These are phyloP conservation scores for Drosophila kikkawai DNA, from an alignment of 1,140 invertebrate genomes.

Conservation along the genomic window DNA sequence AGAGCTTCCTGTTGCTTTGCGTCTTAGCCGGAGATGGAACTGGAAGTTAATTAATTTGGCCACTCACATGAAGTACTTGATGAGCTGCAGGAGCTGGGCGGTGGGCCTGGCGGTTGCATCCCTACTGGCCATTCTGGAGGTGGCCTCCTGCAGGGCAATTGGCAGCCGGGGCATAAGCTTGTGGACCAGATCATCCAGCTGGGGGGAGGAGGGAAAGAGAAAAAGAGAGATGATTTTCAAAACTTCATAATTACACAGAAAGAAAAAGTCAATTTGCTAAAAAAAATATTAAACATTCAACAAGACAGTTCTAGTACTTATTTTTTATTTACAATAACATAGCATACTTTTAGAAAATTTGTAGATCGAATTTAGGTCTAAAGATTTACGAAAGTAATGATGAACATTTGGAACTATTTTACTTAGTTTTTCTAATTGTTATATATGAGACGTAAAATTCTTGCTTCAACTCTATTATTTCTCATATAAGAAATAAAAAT, in stretches of 20 bases:
- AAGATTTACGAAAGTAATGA: too few species aligned
- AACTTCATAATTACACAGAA: slow-evolving; percentile 17
- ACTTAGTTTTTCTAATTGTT: not conserved
- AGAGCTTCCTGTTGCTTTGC: slow-evolving; percentile 40
- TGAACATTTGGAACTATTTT: not conserved
- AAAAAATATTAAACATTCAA: not conserved
- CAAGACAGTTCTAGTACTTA: not conserved
- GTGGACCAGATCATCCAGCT: slow-evolving; percentile 93
- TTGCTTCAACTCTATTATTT: not conserved
- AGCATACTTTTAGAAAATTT: too few species aligned
- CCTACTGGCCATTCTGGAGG: slow-evolving; percentile 92
- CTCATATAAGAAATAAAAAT: too few species aligned
- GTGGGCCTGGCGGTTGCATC: slow-evolving; percentile 93
- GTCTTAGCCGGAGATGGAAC: slow-evolving; percentile 22
- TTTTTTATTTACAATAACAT: not conserved
- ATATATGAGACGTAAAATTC: not conserved
- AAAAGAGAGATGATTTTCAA: not conserved
- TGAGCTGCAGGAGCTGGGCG: slow-evolving; percentile 93
- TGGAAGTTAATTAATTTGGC: slow-evolving; percentile 76
- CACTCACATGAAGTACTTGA: slow-evolving; percentile 94
- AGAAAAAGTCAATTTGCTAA: not conserved
- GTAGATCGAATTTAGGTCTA: not conserved
- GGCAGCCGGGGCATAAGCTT: slow-evolving; percentile 92
- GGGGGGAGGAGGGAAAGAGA: slow-evolving; percentile 31
- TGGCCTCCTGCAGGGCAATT: slow-evolving; percentile 93